Evolutionary conservation across 2,888 invertebrate genomes (phyloP).

Genomic region (Hypsopygia costalis): DNA sequence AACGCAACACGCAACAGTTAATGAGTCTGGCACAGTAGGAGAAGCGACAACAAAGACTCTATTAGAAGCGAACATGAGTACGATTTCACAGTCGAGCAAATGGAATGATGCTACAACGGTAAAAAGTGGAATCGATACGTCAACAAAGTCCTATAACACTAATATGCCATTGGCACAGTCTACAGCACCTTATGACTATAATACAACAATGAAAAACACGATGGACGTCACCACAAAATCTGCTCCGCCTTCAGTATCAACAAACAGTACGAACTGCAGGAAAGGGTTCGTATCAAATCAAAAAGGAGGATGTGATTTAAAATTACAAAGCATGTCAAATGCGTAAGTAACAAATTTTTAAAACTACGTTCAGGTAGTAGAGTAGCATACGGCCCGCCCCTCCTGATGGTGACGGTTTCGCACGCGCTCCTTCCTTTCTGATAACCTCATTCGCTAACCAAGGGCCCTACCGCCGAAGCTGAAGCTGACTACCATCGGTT

Average conservation of each 20-base stretch:
- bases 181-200: conserved; percentile 14
- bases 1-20: conserved; percentile 16
- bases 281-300: conserved; percentile 59
- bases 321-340: conserved; percentile 56
- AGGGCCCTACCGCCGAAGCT: too few species aligned
- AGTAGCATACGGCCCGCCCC: too few species aligned
- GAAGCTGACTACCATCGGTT: too few species aligned
- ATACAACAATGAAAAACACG: conserved; percentile 20
- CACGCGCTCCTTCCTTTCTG: too few species aligned
- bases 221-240: conserved; percentile 19
- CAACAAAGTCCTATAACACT: neutral
- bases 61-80: neutral
- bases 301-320: conserved; percentile 62
- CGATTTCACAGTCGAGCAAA: neutral
- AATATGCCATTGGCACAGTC: neutral
- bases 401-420: too few species aligned
- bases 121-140: neutral
- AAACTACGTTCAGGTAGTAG: too few species aligned
- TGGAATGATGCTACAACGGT: neutral
- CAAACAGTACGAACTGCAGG: conserved; percentile 42
- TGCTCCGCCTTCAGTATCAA: conserved; percentile 13
- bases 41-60: neutral
- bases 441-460: too few species aligned
- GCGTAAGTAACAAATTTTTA: conserved; percentile 51
- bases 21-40: neutral